Conservation (phyloP, 2,797 vertebrate genomes). For the Melanotaenia maccullochi region DNA sequence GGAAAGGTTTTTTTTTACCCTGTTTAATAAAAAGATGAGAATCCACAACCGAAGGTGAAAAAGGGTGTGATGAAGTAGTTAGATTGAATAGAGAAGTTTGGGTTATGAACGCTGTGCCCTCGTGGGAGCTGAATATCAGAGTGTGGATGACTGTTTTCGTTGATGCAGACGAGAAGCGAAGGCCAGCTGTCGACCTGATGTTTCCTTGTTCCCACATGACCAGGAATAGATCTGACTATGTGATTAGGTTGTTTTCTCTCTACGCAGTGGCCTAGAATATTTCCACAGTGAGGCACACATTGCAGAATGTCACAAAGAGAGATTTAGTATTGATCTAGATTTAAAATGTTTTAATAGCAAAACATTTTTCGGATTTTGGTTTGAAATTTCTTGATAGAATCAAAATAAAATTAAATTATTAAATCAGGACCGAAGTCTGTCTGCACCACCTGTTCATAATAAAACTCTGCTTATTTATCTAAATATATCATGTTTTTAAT, state of each 20-base stretch:
- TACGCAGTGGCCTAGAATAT: conserved; percentile 12
- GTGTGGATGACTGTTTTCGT: conserved; percentile 39
- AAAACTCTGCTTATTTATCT: neutral
- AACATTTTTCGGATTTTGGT: neutral
- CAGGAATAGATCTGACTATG: conserved; percentile 67
- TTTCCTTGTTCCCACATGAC: conserved; percentile 67
- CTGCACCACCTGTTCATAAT: neutral
- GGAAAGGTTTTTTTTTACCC: conserved; percentile 24
- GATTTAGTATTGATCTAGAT: neutral
- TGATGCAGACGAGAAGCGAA: conserved; percentile 39
- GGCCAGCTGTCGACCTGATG: conserved; percentile 75
- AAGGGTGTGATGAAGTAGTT: conserved; percentile 47
- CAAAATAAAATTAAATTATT: too few species aligned
- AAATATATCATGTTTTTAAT: neutral
- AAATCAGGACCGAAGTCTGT: neutral
- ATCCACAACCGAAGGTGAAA: conserved; percentile 55
- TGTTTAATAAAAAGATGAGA: conserved; percentile 41
- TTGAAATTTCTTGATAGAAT: neutral
- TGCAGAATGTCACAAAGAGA: conserved; percentile 6
- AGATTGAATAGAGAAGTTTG: conserved; percentile 30
- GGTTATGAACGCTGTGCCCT: conserved; percentile 46
- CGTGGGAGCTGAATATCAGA: conserved; percentile 49
- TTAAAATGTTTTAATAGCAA: neutral
- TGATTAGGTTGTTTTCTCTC: conserved; percentile 59
- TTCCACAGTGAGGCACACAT: conserved; percentile 4